Percentiles rank a stretch among this genome's conserved stretches.
Evolutionary conservation across 1,140 invertebrate species (phyloP).

Genomic region (Drosophila subpulchrella): DNA sequence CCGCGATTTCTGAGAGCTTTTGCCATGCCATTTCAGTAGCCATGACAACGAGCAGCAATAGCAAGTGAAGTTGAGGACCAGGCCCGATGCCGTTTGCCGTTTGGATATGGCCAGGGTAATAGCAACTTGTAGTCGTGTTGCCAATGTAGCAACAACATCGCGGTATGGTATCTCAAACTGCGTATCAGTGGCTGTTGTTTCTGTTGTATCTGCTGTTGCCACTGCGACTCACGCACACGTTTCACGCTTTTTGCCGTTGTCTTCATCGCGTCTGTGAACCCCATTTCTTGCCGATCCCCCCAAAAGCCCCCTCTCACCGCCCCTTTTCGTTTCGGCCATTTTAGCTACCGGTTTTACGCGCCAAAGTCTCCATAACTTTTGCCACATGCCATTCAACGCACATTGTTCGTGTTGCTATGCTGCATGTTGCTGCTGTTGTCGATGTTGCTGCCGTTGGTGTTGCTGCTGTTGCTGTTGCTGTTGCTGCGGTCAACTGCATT

Average conservation of each 20-base stretch:
- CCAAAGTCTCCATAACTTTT: slow-evolving; percentile 79
- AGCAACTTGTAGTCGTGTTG: slow-evolving; percentile 56
- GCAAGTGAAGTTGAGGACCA: slow-evolving; percentile 39
- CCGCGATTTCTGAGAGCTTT: neutral
- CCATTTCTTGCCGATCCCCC: slow-evolving; percentile 18
- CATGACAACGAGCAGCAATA: slow-evolving; percentile 49
- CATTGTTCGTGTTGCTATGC: slow-evolving; percentile 54
- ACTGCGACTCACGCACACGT: slow-evolving; percentile 65
- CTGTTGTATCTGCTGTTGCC: slow-evolving; percentile 13
- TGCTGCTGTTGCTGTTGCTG: slow-evolving; percentile 17
- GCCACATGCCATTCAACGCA: slow-evolving; percentile 69
- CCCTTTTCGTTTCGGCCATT: slow-evolving; percentile 54
- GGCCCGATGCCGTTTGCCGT: slow-evolving; percentile 32
- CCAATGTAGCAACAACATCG: slow-evolving; percentile 70
- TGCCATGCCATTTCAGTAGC: slow-evolving; percentile 27
- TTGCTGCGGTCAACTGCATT: slow-evolving; percentile 52
- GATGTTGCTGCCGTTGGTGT: slow-evolving; percentile 23
- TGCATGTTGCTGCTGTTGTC: slow-evolving; percentile 26
- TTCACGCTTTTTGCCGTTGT: slow-evolving; percentile 66
- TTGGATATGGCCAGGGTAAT: slow-evolving; percentile 40
- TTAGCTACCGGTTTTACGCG: slow-evolving; percentile 79
- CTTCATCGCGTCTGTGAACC: slow-evolving; percentile 25
- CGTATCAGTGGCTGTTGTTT: slow-evolving; percentile 55
- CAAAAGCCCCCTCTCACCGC: neutral
- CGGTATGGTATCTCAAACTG: slow-evolving; percentile 67